Evolutionary conservation across 2,888 invertebrate genomes (phyloP).

Genomic region (Leptinotarsa rubiginosa): DNA sequence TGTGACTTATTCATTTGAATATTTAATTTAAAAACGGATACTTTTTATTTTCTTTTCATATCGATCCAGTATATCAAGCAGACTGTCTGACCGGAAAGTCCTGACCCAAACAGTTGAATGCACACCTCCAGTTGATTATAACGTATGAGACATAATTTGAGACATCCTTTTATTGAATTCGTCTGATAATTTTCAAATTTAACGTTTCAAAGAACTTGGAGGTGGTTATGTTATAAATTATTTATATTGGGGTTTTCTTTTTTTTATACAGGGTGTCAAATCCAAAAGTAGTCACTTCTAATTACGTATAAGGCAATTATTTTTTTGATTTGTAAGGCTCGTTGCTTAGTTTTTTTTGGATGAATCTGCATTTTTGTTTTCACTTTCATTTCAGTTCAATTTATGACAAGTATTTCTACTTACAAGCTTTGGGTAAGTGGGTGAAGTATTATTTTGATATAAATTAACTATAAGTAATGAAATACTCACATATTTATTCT

Average conservation of each 20-base stretch:
- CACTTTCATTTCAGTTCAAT: no score
- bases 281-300: not conserved
- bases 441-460: no score
- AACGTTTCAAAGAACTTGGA: constrained; percentile 6
- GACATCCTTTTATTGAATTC: constrained; percentile 55
- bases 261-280: not conserved
- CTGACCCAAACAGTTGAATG: constrained; percentile 32
- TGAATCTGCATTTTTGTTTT: no score
- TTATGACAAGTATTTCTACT: no score
- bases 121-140: constrained; percentile 57
- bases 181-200: constrained; percentile 25
- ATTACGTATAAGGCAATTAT: no score
- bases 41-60: constrained; percentile 42
- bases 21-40: constrained; percentile 42
- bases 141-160: constrained; percentile 60
- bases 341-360: not conserved
- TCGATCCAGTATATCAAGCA: constrained; percentile 45
- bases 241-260: not conserved
- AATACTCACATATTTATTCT: no score
- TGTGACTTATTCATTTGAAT: constrained; percentile 45
- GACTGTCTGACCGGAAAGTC: constrained; percentile 25
- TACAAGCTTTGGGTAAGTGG: no score
- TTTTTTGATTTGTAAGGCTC: no score
- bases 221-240: not conserved
- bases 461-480: no score